A percentile compares a stretch with the other conserved stretches of the same genome.
Evolutionary conservation across 1,140 invertebrate species (phyloP).

Genomic region (Drosophila pectinifera): DNA sequence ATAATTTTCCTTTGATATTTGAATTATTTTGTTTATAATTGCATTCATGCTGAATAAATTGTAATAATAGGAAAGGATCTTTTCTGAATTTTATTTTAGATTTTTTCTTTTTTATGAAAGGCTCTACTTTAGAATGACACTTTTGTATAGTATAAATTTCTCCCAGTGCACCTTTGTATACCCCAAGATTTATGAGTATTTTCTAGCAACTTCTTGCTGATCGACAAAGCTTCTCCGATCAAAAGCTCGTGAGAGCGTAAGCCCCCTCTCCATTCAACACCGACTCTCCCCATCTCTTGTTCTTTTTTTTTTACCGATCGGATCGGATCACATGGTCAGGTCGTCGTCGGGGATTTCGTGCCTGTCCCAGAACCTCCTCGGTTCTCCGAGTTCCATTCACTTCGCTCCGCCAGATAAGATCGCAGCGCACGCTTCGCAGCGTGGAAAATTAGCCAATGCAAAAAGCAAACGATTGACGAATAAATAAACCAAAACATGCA

Average conservation of each 20-base stretch:
- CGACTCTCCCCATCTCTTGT: slow-evolving; percentile 8
- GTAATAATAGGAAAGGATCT: no score
- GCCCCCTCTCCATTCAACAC: slow-evolving; percentile 1
- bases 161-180: slow-evolving; percentile 3
- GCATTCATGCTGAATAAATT: no score
- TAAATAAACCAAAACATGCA: slow-evolving; percentile 30
- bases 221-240: slow-evolving; percentile 33
- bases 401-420: slow-evolving; percentile 39
- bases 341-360: slow-evolving; percentile 25
- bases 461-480: slow-evolving; percentile 7
- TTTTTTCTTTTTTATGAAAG: no score
- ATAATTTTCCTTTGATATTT: no score
- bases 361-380: slow-evolving; percentile 24
- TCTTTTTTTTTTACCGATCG: slow-evolving; percentile 36
- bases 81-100: no score
- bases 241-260: slow-evolving; percentile 30
- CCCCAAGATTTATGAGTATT: background rate
- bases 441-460: slow-evolving; percentile 43
- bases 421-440: slow-evolving; percentile 34
- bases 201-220: slow-evolving; percentile 20
- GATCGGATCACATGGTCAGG: slow-evolving; percentile 70
- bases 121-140: no score
- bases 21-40: no score
- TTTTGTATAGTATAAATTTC: no score
- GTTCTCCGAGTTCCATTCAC: slow-evolving; percentile 44